Evolutionary conservation across 1,140 invertebrate genomes (phyloP).

Genomic region (Drosophila bipectinata): DNA sequence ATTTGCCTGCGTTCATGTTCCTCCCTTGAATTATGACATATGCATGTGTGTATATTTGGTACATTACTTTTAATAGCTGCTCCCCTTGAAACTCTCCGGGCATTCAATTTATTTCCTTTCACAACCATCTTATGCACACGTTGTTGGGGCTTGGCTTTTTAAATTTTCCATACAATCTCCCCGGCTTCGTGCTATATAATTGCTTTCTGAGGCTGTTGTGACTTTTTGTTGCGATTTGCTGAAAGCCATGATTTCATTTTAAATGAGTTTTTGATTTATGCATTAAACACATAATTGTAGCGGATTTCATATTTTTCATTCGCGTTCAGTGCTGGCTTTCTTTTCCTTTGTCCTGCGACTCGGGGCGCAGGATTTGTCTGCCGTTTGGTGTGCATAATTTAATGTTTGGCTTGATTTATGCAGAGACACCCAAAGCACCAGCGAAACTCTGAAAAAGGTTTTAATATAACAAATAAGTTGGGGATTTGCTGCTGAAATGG

Average conservation of each 20-base stretch:
- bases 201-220: slow-evolving; percentile 54
- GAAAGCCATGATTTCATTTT: slow-evolving; percentile 79
- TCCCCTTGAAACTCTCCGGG: slow-evolving; percentile 38
- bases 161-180: slow-evolving; percentile 60
- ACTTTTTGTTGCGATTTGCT: slow-evolving; percentile 76
- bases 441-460: slow-evolving; percentile 52
- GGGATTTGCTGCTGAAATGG: slow-evolving; percentile 31
- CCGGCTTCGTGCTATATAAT: slow-evolving; percentile 55
- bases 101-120: slow-evolving; percentile 75
- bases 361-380: slow-evolving; percentile 58
- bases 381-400: slow-evolving; percentile 75
- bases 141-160: slow-evolving; percentile 54
- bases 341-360: slow-evolving; percentile 15
- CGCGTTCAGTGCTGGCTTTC: slow-evolving; percentile 4
- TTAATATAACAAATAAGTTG: slow-evolving; percentile 47
- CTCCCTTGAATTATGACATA: slow-evolving; percentile 24
- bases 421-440: slow-evolving; percentile 13
- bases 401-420: slow-evolving; percentile 77
- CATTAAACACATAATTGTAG: slow-evolving; percentile 80
- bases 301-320: slow-evolving; percentile 52
- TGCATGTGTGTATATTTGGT: slow-evolving; percentile 21
- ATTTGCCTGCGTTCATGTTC: slow-evolving; percentile 2
- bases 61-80: slow-evolving; percentile 66
- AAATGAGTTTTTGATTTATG: slow-evolving; percentile 82
- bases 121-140: slow-evolving; percentile 71